Base-by-base conservation (phyloP, 2,113 vertebrate genomes). In the Scolopax mira region DNA sequence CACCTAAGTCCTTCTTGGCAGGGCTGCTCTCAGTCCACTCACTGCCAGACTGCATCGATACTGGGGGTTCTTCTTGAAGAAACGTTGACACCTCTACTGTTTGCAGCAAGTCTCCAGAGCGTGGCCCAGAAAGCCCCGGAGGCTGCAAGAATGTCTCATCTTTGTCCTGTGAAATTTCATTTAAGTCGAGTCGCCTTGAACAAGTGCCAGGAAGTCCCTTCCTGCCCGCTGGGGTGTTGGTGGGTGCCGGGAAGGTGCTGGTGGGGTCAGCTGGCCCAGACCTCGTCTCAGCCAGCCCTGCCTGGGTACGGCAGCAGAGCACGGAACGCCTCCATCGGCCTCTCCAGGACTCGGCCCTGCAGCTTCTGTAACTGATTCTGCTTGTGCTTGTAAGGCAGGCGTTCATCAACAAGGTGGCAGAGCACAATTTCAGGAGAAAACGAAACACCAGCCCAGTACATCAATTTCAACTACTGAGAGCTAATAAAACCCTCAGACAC, bases 211-310 rank as follows among this genome's bases (percentile, higher is more conserved):
- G 73, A 81, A 49, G 7, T 35, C 48, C 49, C 11, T 58, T 79
- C 17, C 46, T 0, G 1, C 42, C 15, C 7, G 0, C 0, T 0
- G 23, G 25, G 35, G 5, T 44, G 39, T 5, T 67, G 57, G 13
- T 42, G 54, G 23, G 23, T 81, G 39, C 35, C 2, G 2, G n/a
- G 42, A 79, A 62, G 17, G 42, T 1, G 16, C 33, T 75, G 24
- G 16, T 1, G 5, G 79, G 48, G 75, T 19, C 24, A 79, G n/a
- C 41, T 35, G 33, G 24, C 15, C 69, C n/a, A 33, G 0, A 0
- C 31, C 31, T 58, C 2, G 2, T 48, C 60, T 71, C 82, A 65
- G 33, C 14, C 57, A 62, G 18, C 3, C 2, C 18, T 80, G 46
- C 55, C 64, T 61, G 64, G 51, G 21, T 21, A 16, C 27, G 9